Conservation (phyloP, 2,888 invertebrate species). For the Oligia fasciuncula region DNA sequence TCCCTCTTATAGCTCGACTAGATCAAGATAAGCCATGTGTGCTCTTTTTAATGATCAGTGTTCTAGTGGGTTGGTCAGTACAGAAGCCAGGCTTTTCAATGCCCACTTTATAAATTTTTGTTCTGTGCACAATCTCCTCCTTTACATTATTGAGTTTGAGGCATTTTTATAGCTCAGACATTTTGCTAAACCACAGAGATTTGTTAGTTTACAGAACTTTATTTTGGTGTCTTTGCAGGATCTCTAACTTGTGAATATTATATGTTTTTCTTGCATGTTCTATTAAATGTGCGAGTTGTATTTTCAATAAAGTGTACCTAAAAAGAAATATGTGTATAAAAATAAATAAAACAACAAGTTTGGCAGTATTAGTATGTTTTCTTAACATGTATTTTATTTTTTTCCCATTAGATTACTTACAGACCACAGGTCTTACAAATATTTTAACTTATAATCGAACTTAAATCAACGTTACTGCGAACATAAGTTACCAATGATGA, state of each 20-base stretch:
- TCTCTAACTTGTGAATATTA: neutral
- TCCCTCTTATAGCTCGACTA: neutral
- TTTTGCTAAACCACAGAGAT: neutral
- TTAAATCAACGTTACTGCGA: constrained; percentile 69
- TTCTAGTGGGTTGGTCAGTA: neutral
- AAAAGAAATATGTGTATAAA: too few species aligned
- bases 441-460: constrained; percentile 69
- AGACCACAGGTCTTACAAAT: constrained; percentile 87
- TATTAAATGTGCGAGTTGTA: neutral
- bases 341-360: constrained; percentile 66
- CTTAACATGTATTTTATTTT: constrained; percentile 62
- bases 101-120: neutral
- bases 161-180: neutral
- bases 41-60: neutral
- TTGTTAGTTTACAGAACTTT: neutral
- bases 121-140: neutral
- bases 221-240: neutral
- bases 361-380: constrained; percentile 65
- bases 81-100: neutral
- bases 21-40: neutral
- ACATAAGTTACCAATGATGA: constrained; percentile 65
- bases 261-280: neutral
- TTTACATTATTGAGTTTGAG: neutral
- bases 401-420: constrained; percentile 78
- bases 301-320: neutral